Evolutionary conservation across 2,113 vertebrate genomes (phyloP).

Genomic region (Lichenostomus cassidix): DNA sequence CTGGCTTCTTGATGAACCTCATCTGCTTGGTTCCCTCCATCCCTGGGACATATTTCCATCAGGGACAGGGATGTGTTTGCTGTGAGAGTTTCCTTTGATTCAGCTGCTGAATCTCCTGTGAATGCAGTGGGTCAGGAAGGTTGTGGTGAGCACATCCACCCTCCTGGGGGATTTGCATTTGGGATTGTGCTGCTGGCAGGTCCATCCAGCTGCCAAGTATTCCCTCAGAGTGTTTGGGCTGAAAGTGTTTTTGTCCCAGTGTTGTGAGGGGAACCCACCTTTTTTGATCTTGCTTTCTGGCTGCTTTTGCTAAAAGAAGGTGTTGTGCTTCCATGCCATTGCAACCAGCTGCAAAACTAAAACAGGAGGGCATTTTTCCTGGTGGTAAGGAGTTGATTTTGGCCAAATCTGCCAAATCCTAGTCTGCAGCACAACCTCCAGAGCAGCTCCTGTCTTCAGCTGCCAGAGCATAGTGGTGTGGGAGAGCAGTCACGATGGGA

Average conservation of each 20-base stretch:
- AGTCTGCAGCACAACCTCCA: not conserved
- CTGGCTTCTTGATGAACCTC: not conserved
- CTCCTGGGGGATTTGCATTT: not conserved
- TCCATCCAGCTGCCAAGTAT: not conserved
- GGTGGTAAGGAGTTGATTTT: not conserved
- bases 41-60: not conserved
- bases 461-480: not conserved
- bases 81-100: fast-evolving
- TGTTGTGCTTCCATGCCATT: fast-evolving
- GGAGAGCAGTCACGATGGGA: not conserved
- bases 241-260: too few relatives aligned
- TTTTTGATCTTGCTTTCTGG: not conserved
- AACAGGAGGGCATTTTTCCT: not conserved
- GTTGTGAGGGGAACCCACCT: not conserved
- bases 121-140: fast-evolving
- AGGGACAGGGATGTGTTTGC: not conserved
- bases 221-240: not conserved
- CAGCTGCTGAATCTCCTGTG: not conserved
- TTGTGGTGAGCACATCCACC: fast-evolving
- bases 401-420: not conserved
- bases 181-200: not conserved
- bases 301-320: not conserved
- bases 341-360: slow-evolving; percentile 4
- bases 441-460: not conserved
- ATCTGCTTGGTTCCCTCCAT: not conserved